Percentiles rank a stretch among this genome's conserved stretches.
These are phyloP conservation scores for Cephus runcator DNA, from an alignment of 2,888 invertebrate species.

Conservation along the genomic window DNA sequence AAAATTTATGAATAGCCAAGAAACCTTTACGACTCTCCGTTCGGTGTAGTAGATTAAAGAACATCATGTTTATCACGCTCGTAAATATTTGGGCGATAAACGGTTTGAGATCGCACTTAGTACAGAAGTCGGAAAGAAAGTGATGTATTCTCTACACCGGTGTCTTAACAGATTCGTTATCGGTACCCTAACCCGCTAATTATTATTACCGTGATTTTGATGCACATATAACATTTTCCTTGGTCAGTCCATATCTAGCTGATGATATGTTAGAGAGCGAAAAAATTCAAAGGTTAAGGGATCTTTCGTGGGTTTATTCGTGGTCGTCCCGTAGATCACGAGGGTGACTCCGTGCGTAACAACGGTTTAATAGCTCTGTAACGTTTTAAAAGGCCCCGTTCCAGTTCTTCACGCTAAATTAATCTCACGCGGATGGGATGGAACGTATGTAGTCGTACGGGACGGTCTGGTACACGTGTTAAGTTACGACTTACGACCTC, in stretches of 20 bases:
- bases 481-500: slow-evolving; percentile 41
- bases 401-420: slow-evolving; percentile 31
- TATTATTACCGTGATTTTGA: background rate
- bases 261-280: background rate
- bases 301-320: background rate
- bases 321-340: background rate
- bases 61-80: slow-evolving; percentile 50
- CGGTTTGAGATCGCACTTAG: slow-evolving; percentile 44
- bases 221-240: background rate
- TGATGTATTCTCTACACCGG: background rate
- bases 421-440: slow-evolving; percentile 27
- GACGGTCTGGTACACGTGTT: slow-evolving; percentile 40
- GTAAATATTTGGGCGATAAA: slow-evolving; percentile 58
- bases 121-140: background rate
- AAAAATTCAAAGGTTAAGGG: background rate
- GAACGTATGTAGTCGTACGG: slow-evolving; percentile 18
- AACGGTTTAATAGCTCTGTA: slow-evolving; percentile 6
- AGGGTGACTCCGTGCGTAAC: background rate
- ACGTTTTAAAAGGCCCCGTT: slow-evolving; percentile 8
- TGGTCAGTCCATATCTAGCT: background rate
- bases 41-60: slow-evolving; percentile 44
- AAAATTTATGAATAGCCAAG: slow-evolving; percentile 6
- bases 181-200: background rate
- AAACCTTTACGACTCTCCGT: slow-evolving; percentile 16
- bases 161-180: background rate